Base-by-base conservation (phyloP, 2,888 invertebrate genomes). In the Schizotus pectinicornis region DNA sequence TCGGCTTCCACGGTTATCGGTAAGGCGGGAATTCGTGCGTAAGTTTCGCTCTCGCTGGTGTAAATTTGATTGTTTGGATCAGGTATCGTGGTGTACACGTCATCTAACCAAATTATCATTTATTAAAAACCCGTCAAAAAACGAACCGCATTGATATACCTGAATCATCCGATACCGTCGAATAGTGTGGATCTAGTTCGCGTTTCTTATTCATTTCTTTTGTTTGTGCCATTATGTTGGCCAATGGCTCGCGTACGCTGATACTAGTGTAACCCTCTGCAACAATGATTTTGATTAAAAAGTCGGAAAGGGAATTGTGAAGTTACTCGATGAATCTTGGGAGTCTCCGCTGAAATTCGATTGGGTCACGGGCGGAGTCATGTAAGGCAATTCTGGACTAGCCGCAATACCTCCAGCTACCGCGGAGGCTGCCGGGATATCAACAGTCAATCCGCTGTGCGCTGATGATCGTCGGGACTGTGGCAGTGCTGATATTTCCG, bases 221-320 rank as follows among this genome's bases (percentile, higher is more conserved):
- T 0, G 88, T 87, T 76, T 87, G 86, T 45, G 87, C 88, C 65
- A 90, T 85, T 63, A 90, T 88, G 74, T 88, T 88, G 2, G 93
- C 92, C 60, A 95, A 80, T 0, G 95, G 95, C 77, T 94, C 94
- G 11, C 94, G 84, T 1, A 95, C 95, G 64, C 93, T 94, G 67
- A 94, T 94, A 74, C 94, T 94, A 0, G 94, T 94, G 77, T 95
- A 95, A 41, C 94, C 94, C 83, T 94, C 93, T 92, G 80, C 30
- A 82, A 46, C 7, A 33, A 47, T 14, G 1, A 41, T 12, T 1
- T 38, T 30, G 41, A 11, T 14, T 37, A 9, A 45, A 42, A 11
- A 9, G n/a, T n/a, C n/a, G n/a, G n/a, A n/a, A n/a, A n/a, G 22
- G n/a, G 7, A n/a, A 34, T 12, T 22, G n/a, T 8, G 6, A 35